Evolutionary conservation across 2,888 invertebrate species (phyloP).

Genomic region (Homarus gammarus): DNA sequence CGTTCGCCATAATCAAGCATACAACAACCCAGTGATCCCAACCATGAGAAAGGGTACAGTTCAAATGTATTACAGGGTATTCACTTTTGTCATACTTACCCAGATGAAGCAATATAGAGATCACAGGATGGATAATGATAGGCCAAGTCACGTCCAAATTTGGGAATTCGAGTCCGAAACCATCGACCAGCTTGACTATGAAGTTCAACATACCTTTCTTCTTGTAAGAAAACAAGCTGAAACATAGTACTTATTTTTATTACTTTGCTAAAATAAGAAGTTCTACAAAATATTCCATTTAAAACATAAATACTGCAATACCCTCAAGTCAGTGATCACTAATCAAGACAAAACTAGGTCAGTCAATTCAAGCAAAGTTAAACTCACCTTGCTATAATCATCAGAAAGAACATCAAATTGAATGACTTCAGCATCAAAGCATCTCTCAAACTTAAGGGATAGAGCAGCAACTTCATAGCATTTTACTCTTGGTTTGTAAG

Average conservation of each 20-base stretch:
- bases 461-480: constrained; percentile 98
- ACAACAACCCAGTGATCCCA: no score
- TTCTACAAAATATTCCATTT: no score
- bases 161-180: constrained; percentile 93
- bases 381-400: constrained; percentile 93
- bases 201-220: constrained; percentile 95
- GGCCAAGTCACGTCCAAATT: constrained; percentile 95
- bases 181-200: constrained; percentile 96
- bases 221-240: constrained; percentile 92
- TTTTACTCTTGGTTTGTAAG: constrained; percentile 96
- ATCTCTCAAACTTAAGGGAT: constrained; percentile 97
- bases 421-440: constrained; percentile 97
- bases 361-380: not conserved
- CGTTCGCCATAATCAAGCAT: no score
- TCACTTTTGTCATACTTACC: constrained; percentile 81
- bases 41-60: no score
- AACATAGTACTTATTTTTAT: constrained; percentile 77
- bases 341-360: no score
- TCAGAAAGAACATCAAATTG: constrained; percentile 95
- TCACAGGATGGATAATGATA: constrained; percentile 95
- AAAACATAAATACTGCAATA: no score
- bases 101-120: constrained; percentile 91
- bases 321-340: no score
- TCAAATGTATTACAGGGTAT: not conserved
- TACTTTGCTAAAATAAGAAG: no score